These are phyloP conservation scores for Aspidapion aeneum DNA, from an alignment of 2,888 invertebrate species.

Conservation along the genomic window DNA sequence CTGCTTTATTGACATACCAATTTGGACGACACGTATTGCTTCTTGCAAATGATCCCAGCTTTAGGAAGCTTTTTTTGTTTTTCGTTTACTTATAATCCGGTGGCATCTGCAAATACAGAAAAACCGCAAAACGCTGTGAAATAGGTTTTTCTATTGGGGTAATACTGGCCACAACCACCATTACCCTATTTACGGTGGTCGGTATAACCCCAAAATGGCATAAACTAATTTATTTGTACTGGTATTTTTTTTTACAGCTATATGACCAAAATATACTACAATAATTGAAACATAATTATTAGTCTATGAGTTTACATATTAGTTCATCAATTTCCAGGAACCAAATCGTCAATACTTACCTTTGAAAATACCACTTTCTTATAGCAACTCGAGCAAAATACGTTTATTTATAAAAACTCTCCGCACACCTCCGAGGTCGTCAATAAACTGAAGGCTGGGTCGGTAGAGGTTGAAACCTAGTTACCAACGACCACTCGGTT, in stretches of 20 bases:
- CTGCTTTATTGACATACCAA: too few species aligned
- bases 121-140: too few species aligned
- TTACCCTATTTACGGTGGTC: neutral
- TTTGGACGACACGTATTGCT: too few species aligned
- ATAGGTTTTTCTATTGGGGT: too few species aligned
- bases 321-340: neutral
- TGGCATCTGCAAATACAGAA: too few species aligned
- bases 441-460: neutral
- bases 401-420: neutral
- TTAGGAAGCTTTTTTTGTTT: too few species aligned
- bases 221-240: neutral
- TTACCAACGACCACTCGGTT: too few species aligned
- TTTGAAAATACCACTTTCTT: neutral
- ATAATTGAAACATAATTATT: neutral
- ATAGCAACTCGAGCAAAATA: too few species aligned
- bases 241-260: neutral
- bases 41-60: too few species aligned
- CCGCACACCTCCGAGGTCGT: neutral
- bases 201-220: neutral
- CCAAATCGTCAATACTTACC: neutral
- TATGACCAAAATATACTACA: neutral
- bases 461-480: too few species aligned
- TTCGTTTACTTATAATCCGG: too few species aligned
- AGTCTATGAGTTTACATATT: neutral
- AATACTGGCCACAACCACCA: neutral